phyloP scores from a whole-genome alignment of 1,140 invertebrate species.

The Papilio machaon region DNA sequence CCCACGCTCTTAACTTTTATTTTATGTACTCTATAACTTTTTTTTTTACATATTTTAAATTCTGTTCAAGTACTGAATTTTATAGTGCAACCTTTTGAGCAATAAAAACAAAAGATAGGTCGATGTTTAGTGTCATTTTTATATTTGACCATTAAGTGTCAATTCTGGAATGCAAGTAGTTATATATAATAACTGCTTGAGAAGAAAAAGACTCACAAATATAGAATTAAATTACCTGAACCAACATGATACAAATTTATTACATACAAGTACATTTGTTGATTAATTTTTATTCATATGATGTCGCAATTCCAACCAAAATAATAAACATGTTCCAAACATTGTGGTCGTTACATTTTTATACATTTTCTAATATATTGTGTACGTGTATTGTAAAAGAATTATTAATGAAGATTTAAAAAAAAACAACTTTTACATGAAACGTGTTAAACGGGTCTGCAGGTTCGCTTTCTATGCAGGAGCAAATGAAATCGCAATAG shows the following conservation, averaged over 20 bases:
- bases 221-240: no score
- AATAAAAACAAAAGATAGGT: neutral
- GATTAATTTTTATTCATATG: neutral
- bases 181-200: no score
- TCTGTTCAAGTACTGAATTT: neutral
- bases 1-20: neutral
- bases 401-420: neutral
- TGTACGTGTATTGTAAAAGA: neutral
- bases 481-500: no score
- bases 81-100: neutral
- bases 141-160: neutral
- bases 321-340: neutral
- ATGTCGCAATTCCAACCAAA: neutral
- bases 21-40: conserved; percentile 4
- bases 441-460: neutral
- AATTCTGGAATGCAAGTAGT: neutral
- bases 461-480: no score
- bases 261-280: neutral
- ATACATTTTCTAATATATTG: neutral
- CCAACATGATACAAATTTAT: neutral
- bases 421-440: neutral
- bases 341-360: conserved; percentile 5
- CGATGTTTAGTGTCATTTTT: neutral
- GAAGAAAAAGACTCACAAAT: no score
- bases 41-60: neutral